Percentiles rank a stretch among this genome's conserved stretches.
Evolutionary conservation across 2,113 vertebrate genomes (phyloP).

Genomic region (Xiphophorus couchianus): DNA sequence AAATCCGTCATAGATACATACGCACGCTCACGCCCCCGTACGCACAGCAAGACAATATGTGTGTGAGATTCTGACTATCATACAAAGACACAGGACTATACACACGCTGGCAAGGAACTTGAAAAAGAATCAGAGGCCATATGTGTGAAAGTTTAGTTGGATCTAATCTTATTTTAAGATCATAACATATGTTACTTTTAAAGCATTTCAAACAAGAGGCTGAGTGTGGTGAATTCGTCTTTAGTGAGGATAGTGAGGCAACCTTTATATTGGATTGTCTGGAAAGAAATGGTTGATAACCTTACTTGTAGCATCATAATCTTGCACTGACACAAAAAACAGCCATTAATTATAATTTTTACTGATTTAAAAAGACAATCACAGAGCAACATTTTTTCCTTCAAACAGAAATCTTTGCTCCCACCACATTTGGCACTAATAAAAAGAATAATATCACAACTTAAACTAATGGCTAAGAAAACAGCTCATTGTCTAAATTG

Average conservation of each 20-base stretch:
- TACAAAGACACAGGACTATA: constrained; percentile 4
- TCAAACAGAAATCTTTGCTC: no score
- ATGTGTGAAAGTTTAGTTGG: background rate
- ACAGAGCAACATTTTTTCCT: no score
- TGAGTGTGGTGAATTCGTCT: background rate
- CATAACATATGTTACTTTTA: background rate
- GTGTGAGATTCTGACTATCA: background rate
- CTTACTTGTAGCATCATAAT: background rate
- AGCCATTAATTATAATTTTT: background rate
- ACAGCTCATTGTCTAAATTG: no score
- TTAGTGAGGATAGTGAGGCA: background rate
- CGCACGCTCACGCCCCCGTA: background rate
- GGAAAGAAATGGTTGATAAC: background rate
- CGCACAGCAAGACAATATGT: background rate
- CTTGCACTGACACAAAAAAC: background rate
- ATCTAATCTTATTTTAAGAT: background rate
- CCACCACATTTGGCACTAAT: no score
- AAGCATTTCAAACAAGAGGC: background rate
- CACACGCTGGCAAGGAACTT: background rate
- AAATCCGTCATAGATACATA: background rate
- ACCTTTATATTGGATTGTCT: background rate
- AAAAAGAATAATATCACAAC: no score
- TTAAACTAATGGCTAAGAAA: no score
- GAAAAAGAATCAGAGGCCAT: background rate
- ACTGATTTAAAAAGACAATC: no score